phyloP scores from a whole-genome alignment of 2,888 invertebrate species.

The Pasiphila rectangulata region DNA sequence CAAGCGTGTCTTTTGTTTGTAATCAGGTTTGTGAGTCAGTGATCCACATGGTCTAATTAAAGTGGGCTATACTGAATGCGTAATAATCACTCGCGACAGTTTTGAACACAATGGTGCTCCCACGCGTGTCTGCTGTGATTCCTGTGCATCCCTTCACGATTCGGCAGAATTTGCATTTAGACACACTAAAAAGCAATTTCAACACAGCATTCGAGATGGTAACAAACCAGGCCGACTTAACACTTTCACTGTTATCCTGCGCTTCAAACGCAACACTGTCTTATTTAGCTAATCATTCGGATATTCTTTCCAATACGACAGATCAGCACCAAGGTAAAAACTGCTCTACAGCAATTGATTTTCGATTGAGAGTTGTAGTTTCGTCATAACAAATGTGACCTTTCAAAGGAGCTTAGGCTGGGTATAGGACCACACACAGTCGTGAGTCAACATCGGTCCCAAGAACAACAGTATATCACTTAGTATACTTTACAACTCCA shows the following conservation, averaged over 20 bases:
- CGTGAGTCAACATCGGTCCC: constrained; percentile 68
- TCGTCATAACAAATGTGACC: constrained; percentile 28
- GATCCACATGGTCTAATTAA: constrained; percentile 57
- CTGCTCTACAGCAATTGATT: constrained; percentile 31
- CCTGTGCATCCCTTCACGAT: constrained; percentile 62
- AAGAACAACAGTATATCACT: constrained; percentile 77
- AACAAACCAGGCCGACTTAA: constrained; percentile 64
- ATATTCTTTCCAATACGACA: constrained; percentile 30
- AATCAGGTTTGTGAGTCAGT: constrained; percentile 34
- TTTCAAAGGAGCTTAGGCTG: constrained; percentile 29
- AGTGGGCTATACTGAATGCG: constrained; percentile 52
- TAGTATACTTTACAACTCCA: constrained; percentile 68
- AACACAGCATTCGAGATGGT: constrained; percentile 53
- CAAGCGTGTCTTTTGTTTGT: constrained; percentile 3
- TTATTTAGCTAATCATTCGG: constrained; percentile 54
- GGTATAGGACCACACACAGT: constrained; percentile 74
- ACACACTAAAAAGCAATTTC: constrained; percentile 53
- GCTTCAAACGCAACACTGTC: constrained; percentile 61
- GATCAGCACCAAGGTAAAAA: constrained; percentile 30
- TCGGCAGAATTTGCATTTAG: constrained; percentile 68
- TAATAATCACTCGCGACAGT: constrained; percentile 58
- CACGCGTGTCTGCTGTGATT: constrained; percentile 68
- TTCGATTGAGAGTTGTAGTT: constrained; percentile 45
- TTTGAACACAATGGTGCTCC: constrained; percentile 71
- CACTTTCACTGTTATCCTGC: constrained; percentile 73